Evolutionary conservation across 2,113 vertebrate species (phyloP), one percentile per base, ranked within the genome.

Genomic region (Strix aluco): DNA sequence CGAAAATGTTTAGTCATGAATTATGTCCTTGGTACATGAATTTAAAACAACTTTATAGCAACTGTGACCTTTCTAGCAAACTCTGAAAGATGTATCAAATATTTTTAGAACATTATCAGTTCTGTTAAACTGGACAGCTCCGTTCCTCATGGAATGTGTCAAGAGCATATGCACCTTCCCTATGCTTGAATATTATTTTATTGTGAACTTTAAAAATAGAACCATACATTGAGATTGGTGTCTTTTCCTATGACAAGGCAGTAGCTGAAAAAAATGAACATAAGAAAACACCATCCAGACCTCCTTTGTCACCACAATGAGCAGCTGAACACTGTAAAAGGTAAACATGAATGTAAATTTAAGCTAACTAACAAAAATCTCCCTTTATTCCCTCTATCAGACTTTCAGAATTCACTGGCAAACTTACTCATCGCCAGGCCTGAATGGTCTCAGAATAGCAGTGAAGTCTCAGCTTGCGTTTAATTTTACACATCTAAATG

Each of bases 361-460:
- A 19, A 71, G 55, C 62, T 92, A 95, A 77, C 65, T 92, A 96
- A 73, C 51, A 86, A 94, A 85, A 81, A 81, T 36, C 30, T 71
- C 54, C 44, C 61, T 74, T 97, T 63, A 86, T 38, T 92, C 54
- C 70, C 75, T 90, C 86, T 29, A 40, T 92, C 88, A 90, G 89
- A 88, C 47, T 67, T 94, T 67, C 40, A 84, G 54, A 91, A 62
- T 94, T 95, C 92, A 79, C 49, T 78, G 74, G 23, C n/a, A 81
- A 81, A 77, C 15, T 70, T 77, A 75, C 40, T 72, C 14, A 27
- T 66, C 32, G 7, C 10, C 73, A 86, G 65, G 71, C 11, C 47
- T 30, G 63, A 81, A 92, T 4, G 5, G 40, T 85, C 92, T 92
- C 80, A 96, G 89, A 81, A 51, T 16, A 44, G 38, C 36, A 83